Base-by-base conservation (phyloP, 2,113 vertebrate genomes). In the Heteronetta atricapilla region DNA sequence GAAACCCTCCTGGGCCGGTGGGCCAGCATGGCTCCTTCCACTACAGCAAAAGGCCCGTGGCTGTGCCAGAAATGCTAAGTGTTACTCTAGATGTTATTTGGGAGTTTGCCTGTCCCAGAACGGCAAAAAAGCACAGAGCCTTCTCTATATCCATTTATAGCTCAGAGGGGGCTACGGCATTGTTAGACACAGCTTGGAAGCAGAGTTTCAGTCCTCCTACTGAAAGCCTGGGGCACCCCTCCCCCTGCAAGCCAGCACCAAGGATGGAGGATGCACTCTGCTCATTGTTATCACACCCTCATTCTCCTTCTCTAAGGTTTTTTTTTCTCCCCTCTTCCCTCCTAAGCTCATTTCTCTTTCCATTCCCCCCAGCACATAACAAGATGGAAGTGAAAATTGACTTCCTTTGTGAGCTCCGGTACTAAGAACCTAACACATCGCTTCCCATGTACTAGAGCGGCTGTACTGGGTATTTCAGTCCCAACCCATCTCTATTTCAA, bases 401-500 rank as follows among this genome's bases (percentile, higher is more conserved):
- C 83, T 82, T 89, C 55, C 48, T 95, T 63, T 72, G 28, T 79
- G 73, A 77, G 36, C 64, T 80, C 64, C 36, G 22, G 36, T 78
- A 76, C 44, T 53, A 67, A 89, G 74, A 81, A 78, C 52, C 22
- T 56, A 70, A 70, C 55, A 44, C 18, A 38, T 31, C 60, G 66
- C 68, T 86, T 95, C 81, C 62, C 63, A 79, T 88, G 64, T 70
- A 78, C 79, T 80, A 77, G 64, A n/a, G 70, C 40, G 53, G 28
- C 42, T 76, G 53, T 79, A 78, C 5, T 74, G 94, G 38, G 55
- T 70, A 91, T 94, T 96, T 90, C 74, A 89, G 82, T 96, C 94
- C 72, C 81, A 82, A 79, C 29, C 26, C 67, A 77, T 89, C 89
- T 96, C 94, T 91, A 62, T 96, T 96, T 95, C 92, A 91, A 97